Conservation (phyloP, 2,888 invertebrate genomes). For the Drosophila atripex region DNA sequence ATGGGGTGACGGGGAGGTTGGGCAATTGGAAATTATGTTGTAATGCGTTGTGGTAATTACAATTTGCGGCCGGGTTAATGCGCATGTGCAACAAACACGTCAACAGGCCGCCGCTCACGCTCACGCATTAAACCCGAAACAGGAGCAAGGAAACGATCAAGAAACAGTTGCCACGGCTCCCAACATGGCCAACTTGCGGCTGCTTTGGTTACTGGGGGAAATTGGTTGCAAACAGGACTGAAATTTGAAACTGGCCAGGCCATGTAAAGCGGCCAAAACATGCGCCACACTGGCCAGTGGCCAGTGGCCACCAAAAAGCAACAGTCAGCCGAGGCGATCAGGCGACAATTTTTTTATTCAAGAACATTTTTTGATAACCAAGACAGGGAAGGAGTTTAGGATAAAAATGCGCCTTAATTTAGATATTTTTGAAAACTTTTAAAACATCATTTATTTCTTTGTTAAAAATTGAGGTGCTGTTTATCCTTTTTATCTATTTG, state of each 20-base stretch:
- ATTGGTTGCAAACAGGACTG: conserved; percentile 57
- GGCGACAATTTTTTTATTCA: conserved; percentile 55
- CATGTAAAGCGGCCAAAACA: conserved; percentile 78
- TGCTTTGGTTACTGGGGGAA: neutral
- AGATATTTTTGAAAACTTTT: too few relatives aligned
- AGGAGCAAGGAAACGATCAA: conserved; percentile 45
- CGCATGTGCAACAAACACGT: conserved; percentile 80
- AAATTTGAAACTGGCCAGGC: conserved; percentile 77
- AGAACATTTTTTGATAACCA: conserved; percentile 54
- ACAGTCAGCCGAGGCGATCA: conserved; percentile 53
- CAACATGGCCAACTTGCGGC: neutral
- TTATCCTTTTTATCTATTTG: too few relatives aligned
- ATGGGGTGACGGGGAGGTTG: conserved; percentile 38
- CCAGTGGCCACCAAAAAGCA: conserved; percentile 53
- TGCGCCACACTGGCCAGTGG: conserved; percentile 73
- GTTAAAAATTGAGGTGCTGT: too few relatives aligned
- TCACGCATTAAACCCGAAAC: conserved; percentile 36
- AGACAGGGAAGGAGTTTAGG: conserved; percentile 41
- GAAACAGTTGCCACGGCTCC: conserved; percentile 33
- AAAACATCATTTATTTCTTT: too few relatives aligned
- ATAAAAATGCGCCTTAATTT: neutral
- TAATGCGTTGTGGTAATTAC: conserved; percentile 80
- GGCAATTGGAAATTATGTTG: conserved; percentile 73
- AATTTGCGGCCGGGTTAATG: conserved; percentile 78
- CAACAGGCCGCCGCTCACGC: conserved; percentile 49